phyloP scores from a whole-genome alignment of 2,113 vertebrate species.

The Condylura cristata region DNA sequence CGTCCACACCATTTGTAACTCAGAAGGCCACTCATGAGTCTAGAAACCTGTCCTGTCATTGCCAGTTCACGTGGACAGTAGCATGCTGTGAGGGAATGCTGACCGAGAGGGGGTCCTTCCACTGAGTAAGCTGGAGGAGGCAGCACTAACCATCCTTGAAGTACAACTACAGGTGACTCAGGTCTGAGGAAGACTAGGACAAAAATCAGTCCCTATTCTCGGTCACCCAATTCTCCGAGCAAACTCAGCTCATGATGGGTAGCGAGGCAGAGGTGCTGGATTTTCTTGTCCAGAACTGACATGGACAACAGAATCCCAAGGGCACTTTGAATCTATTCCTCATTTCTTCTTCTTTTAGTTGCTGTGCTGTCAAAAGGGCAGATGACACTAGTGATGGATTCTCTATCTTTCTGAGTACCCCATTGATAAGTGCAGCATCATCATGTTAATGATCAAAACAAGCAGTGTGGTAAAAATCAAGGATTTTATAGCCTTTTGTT shows the following conservation, averaged over 20 bases:
- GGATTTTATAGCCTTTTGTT: background rate
- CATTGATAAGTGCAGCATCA: conserved; percentile 84
- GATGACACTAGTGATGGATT: conserved; percentile 83
- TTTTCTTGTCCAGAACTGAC: conserved; percentile 35
- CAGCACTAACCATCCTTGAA: background rate
- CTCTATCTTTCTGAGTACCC: conserved; percentile 73
- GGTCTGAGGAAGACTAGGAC: background rate
- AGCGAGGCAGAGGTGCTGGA: background rate
- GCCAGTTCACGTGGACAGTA: background rate
- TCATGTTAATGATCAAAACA: conserved; percentile 57
- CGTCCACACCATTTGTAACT: background rate
- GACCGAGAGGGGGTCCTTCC: too few species aligned
- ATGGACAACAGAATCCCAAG: conserved; percentile 37
- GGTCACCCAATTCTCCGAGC: background rate
- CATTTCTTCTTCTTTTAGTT: conserved; percentile 81
- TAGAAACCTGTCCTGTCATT: background rate
- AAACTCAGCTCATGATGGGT: background rate
- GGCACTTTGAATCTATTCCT: conserved; percentile 80
- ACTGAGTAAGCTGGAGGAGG: background rate
- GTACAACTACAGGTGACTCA: background rate
- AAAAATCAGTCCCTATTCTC: background rate
- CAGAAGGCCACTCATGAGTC: background rate
- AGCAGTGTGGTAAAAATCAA: conserved; percentile 70
- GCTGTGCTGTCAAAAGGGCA: conserved; percentile 86
- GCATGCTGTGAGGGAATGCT: background rate